Conservation (phyloP, 2,113 vertebrate genomes). For the Chunga burmeisteri region DNA sequence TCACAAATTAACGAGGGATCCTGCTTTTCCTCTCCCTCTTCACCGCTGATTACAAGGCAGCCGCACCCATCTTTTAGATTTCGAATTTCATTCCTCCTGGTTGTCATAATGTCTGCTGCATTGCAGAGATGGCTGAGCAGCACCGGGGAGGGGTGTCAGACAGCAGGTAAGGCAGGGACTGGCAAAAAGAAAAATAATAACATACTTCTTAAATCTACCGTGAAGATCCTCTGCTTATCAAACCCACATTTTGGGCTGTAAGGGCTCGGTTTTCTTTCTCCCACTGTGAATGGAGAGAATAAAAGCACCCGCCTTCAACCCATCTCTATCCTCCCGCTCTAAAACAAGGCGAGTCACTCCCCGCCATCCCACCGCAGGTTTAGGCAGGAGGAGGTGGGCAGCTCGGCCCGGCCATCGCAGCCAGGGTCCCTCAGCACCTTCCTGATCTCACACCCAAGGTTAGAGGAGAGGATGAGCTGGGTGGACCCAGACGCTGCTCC, state of each 20-base stretch:
- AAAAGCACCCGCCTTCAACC: not conserved
- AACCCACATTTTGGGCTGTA: not conserved
- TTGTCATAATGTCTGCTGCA: not conserved
- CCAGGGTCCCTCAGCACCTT: accelerated
- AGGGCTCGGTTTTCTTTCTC: not conserved
- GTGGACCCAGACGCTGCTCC: not conserved
- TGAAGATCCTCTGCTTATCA: not conserved
- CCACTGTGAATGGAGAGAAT: not conserved
- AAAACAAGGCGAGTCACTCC: accelerated
- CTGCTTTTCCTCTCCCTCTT: not conserved
- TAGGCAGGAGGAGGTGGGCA: not conserved
- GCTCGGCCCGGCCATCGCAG: not conserved
- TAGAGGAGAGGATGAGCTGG: accelerated
- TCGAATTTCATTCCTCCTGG: not conserved
- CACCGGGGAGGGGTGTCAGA: not conserved
- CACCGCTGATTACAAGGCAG: not conserved
- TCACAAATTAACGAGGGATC: not conserved
- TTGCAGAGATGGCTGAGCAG: not conserved
- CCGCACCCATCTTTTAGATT: not conserved
- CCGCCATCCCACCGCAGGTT: accelerated
- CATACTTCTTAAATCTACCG: not conserved
- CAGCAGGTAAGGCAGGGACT: not conserved
- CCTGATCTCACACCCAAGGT: not conserved
- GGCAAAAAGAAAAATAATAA: not conserved
- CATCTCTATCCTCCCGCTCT: accelerated